phyloP scores from a whole-genome alignment of 1,140 invertebrate genomes.

The Anadara kagoshimensis region DNA sequence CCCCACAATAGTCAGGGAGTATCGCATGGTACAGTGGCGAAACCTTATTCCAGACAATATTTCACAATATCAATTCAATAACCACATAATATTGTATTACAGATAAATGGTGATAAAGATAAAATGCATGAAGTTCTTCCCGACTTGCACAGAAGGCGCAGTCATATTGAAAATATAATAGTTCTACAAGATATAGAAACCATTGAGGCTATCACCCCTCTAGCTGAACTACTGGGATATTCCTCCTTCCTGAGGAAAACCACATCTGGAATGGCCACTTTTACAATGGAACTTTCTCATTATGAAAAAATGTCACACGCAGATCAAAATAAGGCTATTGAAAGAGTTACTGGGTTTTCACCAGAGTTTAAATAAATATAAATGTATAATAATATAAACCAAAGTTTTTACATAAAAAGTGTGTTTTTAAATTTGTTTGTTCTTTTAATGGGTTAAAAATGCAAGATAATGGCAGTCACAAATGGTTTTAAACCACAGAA shows the following conservation, averaged over 20 bases:
- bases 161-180: conserved; percentile 75
- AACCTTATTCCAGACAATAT: too few relatives aligned
- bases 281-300: conserved; percentile 90
- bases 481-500: too few relatives aligned
- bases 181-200: conserved; percentile 77
- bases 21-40: too few relatives aligned
- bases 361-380: too few relatives aligned
- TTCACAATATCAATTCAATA: too few relatives aligned
- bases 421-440: too few relatives aligned
- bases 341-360: conserved; percentile 31
- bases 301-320: conserved; percentile 74
- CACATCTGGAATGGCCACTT: conserved; percentile 89
- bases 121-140: conserved; percentile 80
- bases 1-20: too few relatives aligned
- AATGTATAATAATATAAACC: too few relatives aligned
- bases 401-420: too few relatives aligned
- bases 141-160: conserved; percentile 85
- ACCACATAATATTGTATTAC: conserved; percentile 25
- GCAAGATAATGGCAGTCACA: too few relatives aligned
- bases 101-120: conserved; percentile 79
- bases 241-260: conserved; percentile 86
- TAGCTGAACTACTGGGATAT: conserved; percentile 92
- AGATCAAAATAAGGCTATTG: conserved; percentile 57
- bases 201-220: conserved; percentile 83
- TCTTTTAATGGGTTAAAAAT: too few relatives aligned